Conservation (phyloP, 2,797 vertebrate species). For the Eupleurogrammus muticus region DNA sequence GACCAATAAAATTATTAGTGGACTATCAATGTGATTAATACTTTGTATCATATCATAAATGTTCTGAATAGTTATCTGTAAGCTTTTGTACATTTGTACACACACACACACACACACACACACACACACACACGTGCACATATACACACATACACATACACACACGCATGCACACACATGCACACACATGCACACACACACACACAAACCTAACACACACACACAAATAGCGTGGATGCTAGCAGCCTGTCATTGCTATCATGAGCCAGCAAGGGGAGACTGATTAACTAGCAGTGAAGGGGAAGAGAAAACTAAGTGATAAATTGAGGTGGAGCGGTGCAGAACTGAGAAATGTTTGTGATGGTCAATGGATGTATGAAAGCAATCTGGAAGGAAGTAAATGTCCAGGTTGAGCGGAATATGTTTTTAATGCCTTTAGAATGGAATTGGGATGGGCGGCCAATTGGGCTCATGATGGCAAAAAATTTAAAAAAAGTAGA, state of each 20-base stretch:
- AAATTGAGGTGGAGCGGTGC: conserved; percentile 25
- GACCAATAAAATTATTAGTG: conserved; percentile 2
- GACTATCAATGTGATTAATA: conserved; percentile 1
- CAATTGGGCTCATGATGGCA: too few relatives aligned
- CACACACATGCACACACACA: neutral
- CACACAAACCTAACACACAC: neutral
- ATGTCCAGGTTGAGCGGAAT: too few relatives aligned
- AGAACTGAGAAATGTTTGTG: conserved; percentile 11
- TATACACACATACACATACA: neutral
- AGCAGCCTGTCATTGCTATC: conserved; percentile 31
- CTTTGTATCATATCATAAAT: neutral
- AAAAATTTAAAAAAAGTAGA: too few relatives aligned
- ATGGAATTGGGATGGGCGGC: too few relatives aligned
- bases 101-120: neutral
- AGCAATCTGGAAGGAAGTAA: neutral
- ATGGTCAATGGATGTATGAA: neutral
- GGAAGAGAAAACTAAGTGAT: conserved; percentile 30
- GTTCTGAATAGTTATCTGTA: too few relatives aligned
- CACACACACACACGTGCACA: conserved; percentile 3
- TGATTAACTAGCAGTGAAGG: conserved; percentile 29
- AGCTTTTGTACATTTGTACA: neutral
- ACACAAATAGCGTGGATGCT: conserved; percentile 14
- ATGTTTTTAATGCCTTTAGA: too few relatives aligned
- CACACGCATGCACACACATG: neutral
- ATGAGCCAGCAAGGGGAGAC: conserved; percentile 27